Conservation (phyloP, 1,140 invertebrate species). For the Sinella curviseta region DNA sequence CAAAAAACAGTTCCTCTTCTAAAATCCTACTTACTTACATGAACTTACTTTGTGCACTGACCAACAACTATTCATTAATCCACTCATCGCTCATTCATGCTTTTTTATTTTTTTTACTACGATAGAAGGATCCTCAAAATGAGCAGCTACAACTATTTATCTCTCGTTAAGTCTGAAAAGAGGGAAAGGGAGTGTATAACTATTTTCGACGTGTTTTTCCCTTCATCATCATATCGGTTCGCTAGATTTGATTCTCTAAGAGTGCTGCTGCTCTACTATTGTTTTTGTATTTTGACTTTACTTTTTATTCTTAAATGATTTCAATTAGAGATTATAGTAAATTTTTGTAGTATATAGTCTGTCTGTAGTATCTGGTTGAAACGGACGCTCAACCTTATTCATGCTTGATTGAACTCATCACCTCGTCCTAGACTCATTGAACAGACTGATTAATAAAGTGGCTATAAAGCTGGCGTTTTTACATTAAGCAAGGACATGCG, state of each 20-base stretch:
- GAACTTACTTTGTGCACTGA: too few species aligned
- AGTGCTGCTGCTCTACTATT: too few species aligned
- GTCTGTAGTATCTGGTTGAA: too few species aligned
- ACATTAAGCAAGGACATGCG: background rate
- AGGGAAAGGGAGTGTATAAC: background rate
- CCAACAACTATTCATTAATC: constrained; percentile 22
- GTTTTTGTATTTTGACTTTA: too few species aligned
- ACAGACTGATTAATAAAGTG: constrained; percentile 2
- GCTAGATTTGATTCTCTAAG: too few species aligned
- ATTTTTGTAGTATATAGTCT: too few species aligned
- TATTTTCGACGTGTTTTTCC: background rate
- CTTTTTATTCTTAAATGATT: background rate
- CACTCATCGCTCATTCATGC: constrained; percentile 8
- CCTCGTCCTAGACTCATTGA: too few species aligned
- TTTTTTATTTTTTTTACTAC: background rate
- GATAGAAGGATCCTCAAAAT: background rate
- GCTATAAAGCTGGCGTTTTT: background rate
- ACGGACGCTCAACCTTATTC: background rate
- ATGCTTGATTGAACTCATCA: background rate
- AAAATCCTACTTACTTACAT: background rate
- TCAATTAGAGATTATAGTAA: background rate
- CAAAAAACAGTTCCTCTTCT: background rate
- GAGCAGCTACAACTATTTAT: constrained; percentile 5
- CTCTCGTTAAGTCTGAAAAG: constrained; percentile 3
- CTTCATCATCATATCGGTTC: too few species aligned